These are phyloP conservation scores for Drosophila barbarae DNA, from an alignment of 2,888 invertebrate species.

Conservation along the genomic window DNA sequence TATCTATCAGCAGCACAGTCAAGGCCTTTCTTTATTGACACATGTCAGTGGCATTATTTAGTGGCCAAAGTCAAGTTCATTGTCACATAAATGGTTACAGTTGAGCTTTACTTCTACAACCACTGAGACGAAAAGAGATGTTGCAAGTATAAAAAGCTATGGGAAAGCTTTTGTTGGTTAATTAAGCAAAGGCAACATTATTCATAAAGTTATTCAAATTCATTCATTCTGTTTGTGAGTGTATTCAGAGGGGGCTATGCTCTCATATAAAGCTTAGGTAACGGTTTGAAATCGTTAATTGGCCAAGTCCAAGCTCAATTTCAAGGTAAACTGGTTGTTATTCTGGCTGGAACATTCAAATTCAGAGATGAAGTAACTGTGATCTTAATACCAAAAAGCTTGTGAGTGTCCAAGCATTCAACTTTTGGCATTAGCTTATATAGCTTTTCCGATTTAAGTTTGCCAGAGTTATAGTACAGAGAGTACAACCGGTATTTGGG, in stretches of 20 bases:
- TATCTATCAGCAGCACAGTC: slow-evolving; percentile 1
- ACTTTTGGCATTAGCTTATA: not conserved
- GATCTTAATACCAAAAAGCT: not conserved
- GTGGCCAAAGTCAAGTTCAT: slow-evolving; percentile 31
- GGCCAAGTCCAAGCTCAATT: slow-evolving; percentile 26
- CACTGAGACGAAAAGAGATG: not conserved
- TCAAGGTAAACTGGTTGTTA: slow-evolving; percentile 19
- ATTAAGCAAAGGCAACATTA: not conserved
- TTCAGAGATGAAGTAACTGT: not conserved
- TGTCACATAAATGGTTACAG: slow-evolving; percentile 11
- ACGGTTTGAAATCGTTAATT: slow-evolving; percentile 17
- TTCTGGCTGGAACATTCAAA: slow-evolving; percentile 1
- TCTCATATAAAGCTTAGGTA: slow-evolving; percentile 9
- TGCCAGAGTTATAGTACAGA: not conserved
- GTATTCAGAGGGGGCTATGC: not conserved
- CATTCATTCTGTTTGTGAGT: not conserved
- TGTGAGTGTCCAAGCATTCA: not conserved
- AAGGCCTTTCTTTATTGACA: slow-evolving; percentile 3
- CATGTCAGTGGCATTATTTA: slow-evolving; percentile 11
- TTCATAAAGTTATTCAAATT: not conserved
- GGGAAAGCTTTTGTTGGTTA: not conserved
- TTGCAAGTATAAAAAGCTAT: not conserved
- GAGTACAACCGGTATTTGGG: slow-evolving; percentile 20
- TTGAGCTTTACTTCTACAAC: not conserved
- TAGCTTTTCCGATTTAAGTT: slow-evolving; percentile 14